These are phyloP conservation scores for Lepisosteus oculatus DNA, from an alignment of 2,113 vertebrate genomes.

Conservation along the genomic window DNA sequence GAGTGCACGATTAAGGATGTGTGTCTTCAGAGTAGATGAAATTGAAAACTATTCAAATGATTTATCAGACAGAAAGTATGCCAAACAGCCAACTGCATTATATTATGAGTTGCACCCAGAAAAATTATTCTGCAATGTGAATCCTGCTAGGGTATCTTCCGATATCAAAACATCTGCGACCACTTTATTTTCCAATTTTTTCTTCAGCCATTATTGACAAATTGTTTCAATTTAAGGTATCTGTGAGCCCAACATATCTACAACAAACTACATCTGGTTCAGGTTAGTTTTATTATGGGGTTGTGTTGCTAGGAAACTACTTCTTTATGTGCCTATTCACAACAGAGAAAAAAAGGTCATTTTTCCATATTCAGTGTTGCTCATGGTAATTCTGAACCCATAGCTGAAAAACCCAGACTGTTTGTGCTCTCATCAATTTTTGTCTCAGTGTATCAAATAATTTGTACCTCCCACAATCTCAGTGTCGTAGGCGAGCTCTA, in stretches of 20 bases:
- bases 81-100: not conserved
- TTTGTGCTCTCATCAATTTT: no score
- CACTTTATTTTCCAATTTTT: not conserved
- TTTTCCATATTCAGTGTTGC: not conserved
- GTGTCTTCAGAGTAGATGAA: no score
- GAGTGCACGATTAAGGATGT: no score
- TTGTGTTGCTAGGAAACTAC: not conserved
- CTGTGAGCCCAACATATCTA: not conserved
- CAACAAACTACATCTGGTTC: not conserved
- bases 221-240: not conserved
- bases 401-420: not conserved
- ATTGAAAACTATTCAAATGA: not conserved
- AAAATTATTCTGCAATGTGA: not conserved
- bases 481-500: slow-evolving; percentile 13
- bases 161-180: not conserved
- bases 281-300: not conserved
- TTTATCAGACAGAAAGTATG: slow-evolving; percentile 11
- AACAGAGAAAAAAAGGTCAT: not conserved
- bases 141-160: not conserved
- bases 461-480: not conserved
- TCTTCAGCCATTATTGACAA: not conserved
- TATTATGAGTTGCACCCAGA: not conserved
- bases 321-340: not conserved
- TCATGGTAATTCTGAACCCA: slow-evolving; percentile 8
- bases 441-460: not conserved